Percentiles rank a stretch among this genome's conserved stretches.
These are phyloP conservation scores for Peromyscus attwateri DNA, from an alignment of 2,797 vertebrate species.

Conservation along the genomic window DNA sequence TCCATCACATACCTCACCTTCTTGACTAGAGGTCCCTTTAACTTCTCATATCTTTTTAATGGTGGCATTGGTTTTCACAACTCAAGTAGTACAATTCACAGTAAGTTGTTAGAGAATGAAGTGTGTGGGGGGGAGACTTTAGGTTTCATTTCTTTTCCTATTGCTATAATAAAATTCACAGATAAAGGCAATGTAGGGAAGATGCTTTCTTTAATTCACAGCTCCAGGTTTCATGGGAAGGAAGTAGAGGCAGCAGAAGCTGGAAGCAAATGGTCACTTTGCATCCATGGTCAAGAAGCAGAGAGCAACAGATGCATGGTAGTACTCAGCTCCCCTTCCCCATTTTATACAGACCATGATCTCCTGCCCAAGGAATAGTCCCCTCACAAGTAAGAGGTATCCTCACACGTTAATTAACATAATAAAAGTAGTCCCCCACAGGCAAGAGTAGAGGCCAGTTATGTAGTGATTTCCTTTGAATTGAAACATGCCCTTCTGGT, in stretches of 20 bases:
- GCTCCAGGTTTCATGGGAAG: neutral
- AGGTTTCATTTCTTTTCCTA: neutral
- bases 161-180: neutral
- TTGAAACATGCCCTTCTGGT: neutral
- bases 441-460: neutral
- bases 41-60: neutral
- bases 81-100: neutral
- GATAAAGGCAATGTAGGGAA: neutral
- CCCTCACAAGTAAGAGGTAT: neutral
- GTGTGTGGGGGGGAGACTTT: neutral
- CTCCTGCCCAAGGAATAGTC: neutral
- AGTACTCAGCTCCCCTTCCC: neutral
- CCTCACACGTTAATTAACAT: neutral
- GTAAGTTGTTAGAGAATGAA: neutral
- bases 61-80: neutral
- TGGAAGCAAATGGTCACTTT: neutral
- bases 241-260: neutral
- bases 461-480: neutral
- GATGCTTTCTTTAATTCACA: neutral
- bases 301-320: neutral
- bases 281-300: neutral
- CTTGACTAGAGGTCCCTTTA: neutral
- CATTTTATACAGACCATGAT: neutral
- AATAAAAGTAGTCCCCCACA: neutral
- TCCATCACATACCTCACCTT: no score